Percentiles rank a stretch among this genome's conserved stretches.
phyloP scores from a whole-genome alignment of 1,140 invertebrate species.

The Laupala kohalensis region DNA sequence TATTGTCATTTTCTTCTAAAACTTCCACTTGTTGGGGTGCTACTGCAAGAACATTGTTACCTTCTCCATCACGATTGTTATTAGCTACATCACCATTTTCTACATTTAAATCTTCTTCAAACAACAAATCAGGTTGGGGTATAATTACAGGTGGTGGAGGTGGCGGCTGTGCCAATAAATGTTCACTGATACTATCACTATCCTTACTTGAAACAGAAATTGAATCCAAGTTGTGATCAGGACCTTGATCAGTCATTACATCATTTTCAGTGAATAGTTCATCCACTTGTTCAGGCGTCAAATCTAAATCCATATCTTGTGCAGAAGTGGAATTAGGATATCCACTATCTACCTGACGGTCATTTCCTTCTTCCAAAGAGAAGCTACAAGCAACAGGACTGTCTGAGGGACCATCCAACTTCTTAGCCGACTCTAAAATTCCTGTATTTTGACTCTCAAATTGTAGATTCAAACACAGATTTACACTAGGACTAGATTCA shows the following conservation, averaged over 20 bases:
- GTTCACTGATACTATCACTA: not conserved
- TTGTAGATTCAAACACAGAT: not conserved
- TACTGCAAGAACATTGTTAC: conserved; percentile 32
- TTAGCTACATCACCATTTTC: conserved; percentile 41
- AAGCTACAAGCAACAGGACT: conserved; percentile 7
- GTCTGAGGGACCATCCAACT: not conserved
- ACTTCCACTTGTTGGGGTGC: conserved; percentile 3
- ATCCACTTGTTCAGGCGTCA: conserved; percentile 22
- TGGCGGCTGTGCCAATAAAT: not conserved
- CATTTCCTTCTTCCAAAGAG: conserved; percentile 13
- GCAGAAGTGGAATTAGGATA: conserved; percentile 34
- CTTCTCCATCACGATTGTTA: conserved; percentile 38
- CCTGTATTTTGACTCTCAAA: not conserved
- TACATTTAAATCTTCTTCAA: conserved; percentile 17
- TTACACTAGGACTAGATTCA: not conserved
- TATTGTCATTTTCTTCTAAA: conserved; percentile 19
- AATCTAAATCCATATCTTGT: conserved; percentile 25
- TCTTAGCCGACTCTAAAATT: not conserved
- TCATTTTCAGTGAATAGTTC: conserved; percentile 20
- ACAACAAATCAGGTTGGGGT: not conserved
- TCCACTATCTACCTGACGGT: conserved; percentile 31
- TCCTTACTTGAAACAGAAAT: conserved; percentile 8
- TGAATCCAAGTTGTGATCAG: conserved; percentile 11
- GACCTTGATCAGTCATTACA: not conserved
- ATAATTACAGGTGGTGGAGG: not conserved